phyloP scores from a whole-genome alignment of 2,797 vertebrate species.

The Harpagifer antarcticus region DNA sequence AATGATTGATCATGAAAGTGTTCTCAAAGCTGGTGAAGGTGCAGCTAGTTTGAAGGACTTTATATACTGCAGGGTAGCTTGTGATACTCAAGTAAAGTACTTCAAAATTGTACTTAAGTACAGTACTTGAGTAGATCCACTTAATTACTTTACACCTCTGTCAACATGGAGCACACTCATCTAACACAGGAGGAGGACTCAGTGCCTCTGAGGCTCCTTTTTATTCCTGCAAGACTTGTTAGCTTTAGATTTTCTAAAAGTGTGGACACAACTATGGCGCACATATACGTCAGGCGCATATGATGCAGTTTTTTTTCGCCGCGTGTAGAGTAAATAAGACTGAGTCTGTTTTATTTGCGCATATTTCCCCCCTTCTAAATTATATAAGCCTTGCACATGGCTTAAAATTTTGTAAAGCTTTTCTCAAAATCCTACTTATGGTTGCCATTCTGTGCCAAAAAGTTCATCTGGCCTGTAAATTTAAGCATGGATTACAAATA shows the following conservation, averaged over 20 bases:
- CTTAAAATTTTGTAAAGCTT: conserved; percentile 92
- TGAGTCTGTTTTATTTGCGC: conserved; percentile 81
- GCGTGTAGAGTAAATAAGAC: conserved; percentile 84
- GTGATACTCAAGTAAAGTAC: too few relatives aligned
- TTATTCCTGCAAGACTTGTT: conserved; percentile 58
- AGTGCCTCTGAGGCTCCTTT: conserved; percentile 64
- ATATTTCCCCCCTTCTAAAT: conserved; percentile 81
- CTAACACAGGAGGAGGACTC: conserved; percentile 86
- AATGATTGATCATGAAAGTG: too few relatives aligned
- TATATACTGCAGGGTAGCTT: too few relatives aligned
- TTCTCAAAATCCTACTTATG: conserved; percentile 91
- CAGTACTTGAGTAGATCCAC: too few relatives aligned
- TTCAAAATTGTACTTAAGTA: too few relatives aligned
- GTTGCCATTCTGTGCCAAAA: conserved; percentile 90
- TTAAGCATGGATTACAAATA: conserved; percentile 93
- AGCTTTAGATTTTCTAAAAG: conserved; percentile 53
- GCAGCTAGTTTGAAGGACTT: too few relatives aligned
- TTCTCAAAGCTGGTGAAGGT: too few relatives aligned
- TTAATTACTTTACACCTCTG: too few relatives aligned
- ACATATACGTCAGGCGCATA: conserved; percentile 75
- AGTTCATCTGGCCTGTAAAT: conserved; percentile 93
- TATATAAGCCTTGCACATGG: conserved; percentile 92
- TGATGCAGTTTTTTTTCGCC: conserved; percentile 72
- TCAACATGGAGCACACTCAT: conserved; percentile 89
- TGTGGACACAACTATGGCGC: conserved; percentile 41